Conservation (phyloP, 2,113 vertebrate species). For the Seriola dumerili region DNA sequence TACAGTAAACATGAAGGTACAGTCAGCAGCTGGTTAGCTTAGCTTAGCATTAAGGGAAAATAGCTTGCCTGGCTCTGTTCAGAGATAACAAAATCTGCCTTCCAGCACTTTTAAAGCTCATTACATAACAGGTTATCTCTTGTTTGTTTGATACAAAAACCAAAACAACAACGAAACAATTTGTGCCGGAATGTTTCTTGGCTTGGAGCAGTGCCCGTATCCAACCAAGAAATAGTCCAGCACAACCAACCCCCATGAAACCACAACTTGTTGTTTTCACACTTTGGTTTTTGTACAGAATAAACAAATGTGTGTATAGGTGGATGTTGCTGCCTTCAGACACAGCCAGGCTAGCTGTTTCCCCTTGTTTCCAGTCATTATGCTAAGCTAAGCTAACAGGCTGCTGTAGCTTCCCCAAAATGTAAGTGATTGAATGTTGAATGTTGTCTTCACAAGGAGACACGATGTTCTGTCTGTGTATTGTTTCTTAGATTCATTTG, state of each 20-base stretch:
- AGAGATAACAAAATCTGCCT: background rate
- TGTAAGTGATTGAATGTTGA: background rate
- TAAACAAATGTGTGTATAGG: background rate
- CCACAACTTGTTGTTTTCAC: too few species aligned
- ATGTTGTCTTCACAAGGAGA: slow-evolving; percentile 1
- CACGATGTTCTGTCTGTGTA: background rate
- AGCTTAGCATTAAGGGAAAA: background rate
- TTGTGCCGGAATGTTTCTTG: background rate
- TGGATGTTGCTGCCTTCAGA: background rate
- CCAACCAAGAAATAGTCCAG: too few species aligned
- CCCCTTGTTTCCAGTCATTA: background rate
- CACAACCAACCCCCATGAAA: too few species aligned
- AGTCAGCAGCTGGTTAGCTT: background rate
- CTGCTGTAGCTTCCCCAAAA: background rate
- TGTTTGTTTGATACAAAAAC: background rate
- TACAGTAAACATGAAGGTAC: background rate
- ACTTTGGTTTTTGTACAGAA: background rate
- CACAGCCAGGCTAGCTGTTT: background rate
- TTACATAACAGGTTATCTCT: background rate
- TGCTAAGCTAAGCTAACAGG: background rate
- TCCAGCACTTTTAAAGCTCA: background rate
- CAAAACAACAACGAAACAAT: background rate
- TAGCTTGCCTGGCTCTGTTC: background rate
- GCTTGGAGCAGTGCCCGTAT: background rate
- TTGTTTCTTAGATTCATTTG: background rate